Base-by-base conservation (phyloP, 2,113 vertebrate species). In the Hippocampus guttulatus region DNA sequence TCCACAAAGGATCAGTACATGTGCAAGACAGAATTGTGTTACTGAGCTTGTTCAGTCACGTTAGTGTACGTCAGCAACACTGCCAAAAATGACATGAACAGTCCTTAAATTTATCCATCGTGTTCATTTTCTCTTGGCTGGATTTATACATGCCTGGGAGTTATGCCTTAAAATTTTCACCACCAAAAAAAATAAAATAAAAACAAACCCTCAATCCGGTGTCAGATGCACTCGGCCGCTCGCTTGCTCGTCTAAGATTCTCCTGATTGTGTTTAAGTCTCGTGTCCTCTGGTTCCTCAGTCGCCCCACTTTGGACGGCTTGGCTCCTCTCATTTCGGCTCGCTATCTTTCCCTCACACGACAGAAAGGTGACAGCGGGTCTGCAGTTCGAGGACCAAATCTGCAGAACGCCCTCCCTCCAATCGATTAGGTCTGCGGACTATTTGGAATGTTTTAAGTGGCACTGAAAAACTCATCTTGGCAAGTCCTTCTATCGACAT, bases 401-500 rank as follows among this genome's bases (percentile, higher is more conserved):
- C 9, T 40, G 14, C 27, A 12, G 12, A 33, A 38, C 1, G 27
- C 27, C 27, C 2, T 27, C 27, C 40, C 3, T 18, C 33, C n/a
- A 20, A 63, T 63, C 18, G 18, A 63, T 40, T 63, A 63, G 61
- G 33, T 40, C 61, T 63, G 61, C 30, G 21, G 61, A 63, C 21
- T 63, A 63, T 21, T 63, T 63, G 33, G 61, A 63, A 63, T 63
- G 61, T 63, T 63, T 63, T 38, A 40, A 63, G 18, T 63, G 33
- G 61, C 33, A 18, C 20, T 3, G 16, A 30, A 20, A 62, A 38
- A 38, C 7, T 9, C 60, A 62, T 62, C 60, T 40, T 63, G 60
- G 60, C 61, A 21, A 38, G 58, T 12, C 58, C 21, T 61, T 61
- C 25, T 9, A 38, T 21, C 33, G 33, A 63, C 33, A 40, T 63